Conservation (phyloP, 1,140 invertebrate species). For the Neodiprion lecontei region DNA sequence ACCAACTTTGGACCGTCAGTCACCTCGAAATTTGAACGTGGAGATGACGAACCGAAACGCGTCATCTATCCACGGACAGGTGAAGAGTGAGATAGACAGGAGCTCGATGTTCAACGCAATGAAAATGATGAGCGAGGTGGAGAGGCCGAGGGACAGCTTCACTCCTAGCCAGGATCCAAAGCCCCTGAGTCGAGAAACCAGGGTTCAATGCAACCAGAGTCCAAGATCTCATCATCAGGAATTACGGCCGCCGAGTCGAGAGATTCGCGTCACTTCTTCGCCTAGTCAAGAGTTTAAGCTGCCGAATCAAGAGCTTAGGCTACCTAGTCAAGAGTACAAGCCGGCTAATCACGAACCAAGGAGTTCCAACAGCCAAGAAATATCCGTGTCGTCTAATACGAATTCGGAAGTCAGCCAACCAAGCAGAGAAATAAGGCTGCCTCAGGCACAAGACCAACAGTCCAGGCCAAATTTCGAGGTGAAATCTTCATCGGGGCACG, state of each 20-base stretch:
- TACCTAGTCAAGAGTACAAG: constrained; percentile 37
- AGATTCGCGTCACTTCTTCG: constrained; percentile 26
- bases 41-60: constrained; percentile 28
- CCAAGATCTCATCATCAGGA: constrained; percentile 20
- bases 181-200: neutral
- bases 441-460: constrained; percentile 31
- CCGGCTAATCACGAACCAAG: constrained; percentile 29
- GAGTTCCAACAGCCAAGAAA: constrained; percentile 26
- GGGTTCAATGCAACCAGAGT: constrained; percentile 30
- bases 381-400: constrained; percentile 13
- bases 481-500: neutral
- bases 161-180: constrained; percentile 13
- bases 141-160: constrained; percentile 30
- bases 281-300: constrained; percentile 39
- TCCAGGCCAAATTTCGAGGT: constrained; percentile 30
- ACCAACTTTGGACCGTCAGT: constrained; percentile 26
- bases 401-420: constrained; percentile 35
- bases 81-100: constrained; percentile 36
- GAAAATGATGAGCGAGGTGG: constrained; percentile 37
- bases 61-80: constrained; percentile 11
- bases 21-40: constrained; percentile 31
- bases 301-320: constrained; percentile 32
- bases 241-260: constrained; percentile 27
- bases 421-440: constrained; percentile 34
- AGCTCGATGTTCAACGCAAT: constrained; percentile 34